Percentiles rank a stretch among this genome's conserved stretches.
Evolutionary conservation across 1,140 invertebrate genomes (phyloP).

Genomic region (Caenorhabditis tropicalis): DNA sequence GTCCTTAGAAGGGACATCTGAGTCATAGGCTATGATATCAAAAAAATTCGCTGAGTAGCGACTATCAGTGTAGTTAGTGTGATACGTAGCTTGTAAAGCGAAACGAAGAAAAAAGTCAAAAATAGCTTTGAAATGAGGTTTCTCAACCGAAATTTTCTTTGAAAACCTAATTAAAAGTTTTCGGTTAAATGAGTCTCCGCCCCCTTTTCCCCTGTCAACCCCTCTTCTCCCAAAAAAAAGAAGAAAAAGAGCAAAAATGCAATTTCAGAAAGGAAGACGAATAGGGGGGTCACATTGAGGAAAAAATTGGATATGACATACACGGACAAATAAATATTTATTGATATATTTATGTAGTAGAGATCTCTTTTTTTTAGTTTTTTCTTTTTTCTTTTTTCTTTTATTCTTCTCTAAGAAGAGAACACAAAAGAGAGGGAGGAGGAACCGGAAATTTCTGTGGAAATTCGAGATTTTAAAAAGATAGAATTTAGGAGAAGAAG

Average conservation of each 20-base stretch:
- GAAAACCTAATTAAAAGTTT: neutral
- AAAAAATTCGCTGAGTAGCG: no score
- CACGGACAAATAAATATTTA: neutral
- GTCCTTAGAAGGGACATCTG: no score
- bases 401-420: neutral
- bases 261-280: conserved; percentile 4
- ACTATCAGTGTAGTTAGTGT: no score
- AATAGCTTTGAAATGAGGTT: no score
- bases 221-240: no score
- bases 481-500: no score
- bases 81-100: neutral
- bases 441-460: conserved; percentile 21
- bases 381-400: neutral
- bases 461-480: conserved; percentile 6
- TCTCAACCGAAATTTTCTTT: no score
- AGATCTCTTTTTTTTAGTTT: neutral
- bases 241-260: neutral
- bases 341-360: neutral
- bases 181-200: neutral
- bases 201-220: neutral
- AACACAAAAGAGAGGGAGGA: neutral
- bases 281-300: neutral
- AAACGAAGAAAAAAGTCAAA: neutral
- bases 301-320: neutral
- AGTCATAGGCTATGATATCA: no score